These are phyloP conservation scores for Isurus oxyrinchus DNA, from an alignment of 2,113 vertebrate genomes.

Conservation along the genomic window DNA sequence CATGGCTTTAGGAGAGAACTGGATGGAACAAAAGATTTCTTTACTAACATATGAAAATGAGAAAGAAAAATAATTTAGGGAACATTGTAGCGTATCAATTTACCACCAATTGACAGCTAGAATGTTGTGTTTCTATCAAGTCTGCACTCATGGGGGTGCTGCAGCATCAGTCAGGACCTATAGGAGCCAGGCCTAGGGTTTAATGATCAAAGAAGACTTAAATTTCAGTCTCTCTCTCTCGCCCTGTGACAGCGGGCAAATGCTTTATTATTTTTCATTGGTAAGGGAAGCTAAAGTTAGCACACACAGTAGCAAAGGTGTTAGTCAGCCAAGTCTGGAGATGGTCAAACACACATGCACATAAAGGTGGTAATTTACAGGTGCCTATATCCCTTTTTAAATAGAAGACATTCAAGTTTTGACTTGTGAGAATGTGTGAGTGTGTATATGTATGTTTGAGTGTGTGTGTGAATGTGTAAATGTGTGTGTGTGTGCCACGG, in stretches of 20 bases:
- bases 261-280: background rate
- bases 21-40: background rate
- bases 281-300: slow-evolving; percentile 47
- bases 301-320: slow-evolving; percentile 39
- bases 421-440: background rate
- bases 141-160: slow-evolving; percentile 18
- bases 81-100: background rate
- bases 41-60: background rate
- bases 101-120: background rate
- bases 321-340: slow-evolving; percentile 41
- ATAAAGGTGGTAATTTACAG: slow-evolving; percentile 51
- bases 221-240: background rate
- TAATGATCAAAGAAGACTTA: too few species aligned
- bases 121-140: background rate
- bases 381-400: slow-evolving; percentile 49
- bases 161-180: background rate
- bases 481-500: background rate
- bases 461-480: background rate
- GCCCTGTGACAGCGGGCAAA: background rate
- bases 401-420: slow-evolving; percentile 48
- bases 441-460: background rate
- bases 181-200: background rate
- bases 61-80: background rate
- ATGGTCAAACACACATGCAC: slow-evolving; percentile 43
- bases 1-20: background rate